A percentile compares a stretch with the other conserved stretches of the same genome.
phyloP scores from a whole-genome alignment of 2,888 invertebrate species.

The Acronicta psi region DNA sequence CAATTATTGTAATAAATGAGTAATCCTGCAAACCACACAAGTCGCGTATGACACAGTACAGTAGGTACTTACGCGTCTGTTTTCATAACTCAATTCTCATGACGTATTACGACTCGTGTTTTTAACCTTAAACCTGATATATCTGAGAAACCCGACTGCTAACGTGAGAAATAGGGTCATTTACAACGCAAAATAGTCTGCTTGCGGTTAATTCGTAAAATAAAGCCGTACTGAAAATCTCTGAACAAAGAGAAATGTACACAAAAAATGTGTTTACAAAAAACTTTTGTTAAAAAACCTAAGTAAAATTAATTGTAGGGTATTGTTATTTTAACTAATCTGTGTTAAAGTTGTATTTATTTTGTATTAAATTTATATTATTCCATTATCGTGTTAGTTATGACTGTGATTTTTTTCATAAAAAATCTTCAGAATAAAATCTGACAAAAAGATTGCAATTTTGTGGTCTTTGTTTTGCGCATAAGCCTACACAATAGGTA shows the following conservation, averaged over 20 bases:
- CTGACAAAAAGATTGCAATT: not conserved
- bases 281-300: not conserved
- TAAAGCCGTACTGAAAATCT: constrained; percentile 13
- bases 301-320: not conserved
- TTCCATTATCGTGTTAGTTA: not conserved
- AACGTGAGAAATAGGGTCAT: constrained; percentile 46
- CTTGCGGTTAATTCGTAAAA: constrained; percentile 32
- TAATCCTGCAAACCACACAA: too few relatives aligned
- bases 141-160: constrained; percentile 35
- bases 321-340: not conserved
- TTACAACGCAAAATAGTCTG: constrained; percentile 39
- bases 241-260: not conserved
- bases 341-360: not conserved
- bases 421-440: not conserved
- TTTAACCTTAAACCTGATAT: constrained; percentile 49
- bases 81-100: constrained; percentile 7
- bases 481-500: not conserved
- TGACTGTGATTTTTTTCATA: too few relatives aligned
- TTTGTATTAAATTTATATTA: not conserved
- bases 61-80: not conserved
- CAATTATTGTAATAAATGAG: too few relatives aligned
- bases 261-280: not conserved
- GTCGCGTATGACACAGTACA: too few relatives aligned
- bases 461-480: not conserved
- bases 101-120: constrained; percentile 31